These are phyloP conservation scores for Stenodema calcarata DNA, from an alignment of 2,888 invertebrate genomes.

Conservation along the genomic window DNA sequence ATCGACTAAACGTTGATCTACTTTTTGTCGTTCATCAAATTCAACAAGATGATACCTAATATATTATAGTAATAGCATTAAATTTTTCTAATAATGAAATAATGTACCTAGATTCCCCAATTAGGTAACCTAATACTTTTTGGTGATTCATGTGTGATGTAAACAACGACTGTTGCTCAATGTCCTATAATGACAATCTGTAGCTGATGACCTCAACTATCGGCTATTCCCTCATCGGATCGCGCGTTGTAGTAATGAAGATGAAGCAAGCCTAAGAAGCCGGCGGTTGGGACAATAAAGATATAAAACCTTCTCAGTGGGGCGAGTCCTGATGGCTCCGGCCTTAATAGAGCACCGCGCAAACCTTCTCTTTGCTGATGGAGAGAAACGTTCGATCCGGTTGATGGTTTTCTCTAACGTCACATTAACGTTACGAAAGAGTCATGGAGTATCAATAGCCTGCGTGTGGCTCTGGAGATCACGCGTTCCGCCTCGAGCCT, in stretches of 20 bases:
- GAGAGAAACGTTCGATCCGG: slow-evolving; percentile 21
- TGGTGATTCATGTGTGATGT: too few species aligned
- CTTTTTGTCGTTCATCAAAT: too few species aligned
- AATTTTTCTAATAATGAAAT: too few species aligned
- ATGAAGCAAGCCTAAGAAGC: not conserved
- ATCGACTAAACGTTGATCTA: too few species aligned
- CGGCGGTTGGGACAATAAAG: not conserved
- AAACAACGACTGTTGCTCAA: too few species aligned
- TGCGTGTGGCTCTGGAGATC: slow-evolving; percentile 12
- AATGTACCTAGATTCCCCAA: too few species aligned
- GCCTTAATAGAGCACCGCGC: slow-evolving; percentile 2
- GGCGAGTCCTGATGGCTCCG: not conserved
- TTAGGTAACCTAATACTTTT: too few species aligned
- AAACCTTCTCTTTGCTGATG: slow-evolving; percentile 10
- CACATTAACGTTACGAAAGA: slow-evolving; percentile 8
- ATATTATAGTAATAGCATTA: too few species aligned
- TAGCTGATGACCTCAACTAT: not conserved
- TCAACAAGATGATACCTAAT: too few species aligned
- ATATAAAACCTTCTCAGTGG: not conserved
- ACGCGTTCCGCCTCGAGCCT: not conserved
- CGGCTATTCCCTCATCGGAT: not conserved
- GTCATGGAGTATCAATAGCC: slow-evolving; percentile 10
- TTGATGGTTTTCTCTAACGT: slow-evolving; percentile 24
- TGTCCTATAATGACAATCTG: too few species aligned
- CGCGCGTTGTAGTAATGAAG: not conserved